A percentile compares a stretch with the other conserved stretches of the same genome.
phyloP scores from a whole-genome alignment of 1,140 invertebrate genomes.

The Heterodera schachtii region DNA sequence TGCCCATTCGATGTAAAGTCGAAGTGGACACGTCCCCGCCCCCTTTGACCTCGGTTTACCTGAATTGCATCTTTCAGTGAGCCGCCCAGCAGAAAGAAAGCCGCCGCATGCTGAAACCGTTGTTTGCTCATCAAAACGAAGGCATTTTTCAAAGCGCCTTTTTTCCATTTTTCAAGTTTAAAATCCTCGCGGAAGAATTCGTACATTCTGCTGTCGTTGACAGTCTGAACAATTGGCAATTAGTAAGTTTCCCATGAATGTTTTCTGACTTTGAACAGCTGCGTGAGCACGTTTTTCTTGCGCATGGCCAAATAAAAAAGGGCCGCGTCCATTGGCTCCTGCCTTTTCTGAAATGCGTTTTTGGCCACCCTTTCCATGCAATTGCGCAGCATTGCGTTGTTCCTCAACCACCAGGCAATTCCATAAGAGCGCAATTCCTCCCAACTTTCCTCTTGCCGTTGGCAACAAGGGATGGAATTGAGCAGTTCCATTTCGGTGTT shows the following conservation, averaged over 20 bases:
- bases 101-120: conserved; percentile 84
- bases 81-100: conserved; percentile 88
- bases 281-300: conserved; percentile 94
- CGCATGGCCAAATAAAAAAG: conserved; percentile 97
- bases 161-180: conserved; percentile 84
- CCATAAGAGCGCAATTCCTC: conserved; percentile 86
- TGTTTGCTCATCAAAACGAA: conserved; percentile 93
- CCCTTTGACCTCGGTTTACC: conserved; percentile 67
- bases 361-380: conserved; percentile 80
- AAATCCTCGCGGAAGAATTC: conserved; percentile 94
- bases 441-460: conserved; percentile 78
- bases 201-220: conserved; percentile 87
- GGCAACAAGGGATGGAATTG: conserved; percentile 77
- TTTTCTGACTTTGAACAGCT: conserved; percentile 77
- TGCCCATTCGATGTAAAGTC: too few species aligned
- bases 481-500: conserved; percentile 94
- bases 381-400: conserved; percentile 78
- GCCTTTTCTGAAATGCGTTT: conserved; percentile 66
- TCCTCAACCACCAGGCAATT: conserved; percentile 94
- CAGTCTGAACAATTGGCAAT: conserved; percentile 68
- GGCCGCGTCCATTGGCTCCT: conserved; percentile 95
- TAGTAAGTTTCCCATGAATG: background rate
- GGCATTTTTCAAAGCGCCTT: conserved; percentile 94
- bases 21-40: background rate
- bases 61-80: conserved; percentile 91